Conservation (phyloP, 1,140 invertebrate species). For the Drosophila parabipectinata region DNA sequence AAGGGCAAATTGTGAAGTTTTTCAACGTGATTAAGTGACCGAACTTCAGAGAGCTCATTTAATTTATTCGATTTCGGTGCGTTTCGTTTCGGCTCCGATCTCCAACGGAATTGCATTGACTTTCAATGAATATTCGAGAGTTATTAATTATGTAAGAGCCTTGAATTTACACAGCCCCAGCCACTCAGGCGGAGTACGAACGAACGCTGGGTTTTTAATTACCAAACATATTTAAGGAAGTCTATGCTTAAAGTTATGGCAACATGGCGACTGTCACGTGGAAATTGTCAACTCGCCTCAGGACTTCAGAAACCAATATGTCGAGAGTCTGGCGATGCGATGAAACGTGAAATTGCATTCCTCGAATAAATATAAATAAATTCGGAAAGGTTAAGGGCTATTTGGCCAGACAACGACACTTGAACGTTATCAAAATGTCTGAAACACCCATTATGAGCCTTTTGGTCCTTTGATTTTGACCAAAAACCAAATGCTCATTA, state of each 20-base stretch:
- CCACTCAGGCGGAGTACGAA: conserved; percentile 11
- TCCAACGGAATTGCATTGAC: conserved; percentile 35
- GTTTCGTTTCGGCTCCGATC: conserved; percentile 4
- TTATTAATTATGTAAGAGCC: conserved; percentile 49
- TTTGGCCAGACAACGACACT: conserved; percentile 42
- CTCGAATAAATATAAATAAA: conserved; percentile 3
- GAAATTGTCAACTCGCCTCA: conserved; percentile 13
- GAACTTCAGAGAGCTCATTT: conserved; percentile 41
- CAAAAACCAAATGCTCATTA: conserved; percentile 19
- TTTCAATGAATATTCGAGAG: conserved; percentile 68
- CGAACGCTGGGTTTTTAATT: conserved; percentile 31
- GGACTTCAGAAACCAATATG: conserved; percentile 9
- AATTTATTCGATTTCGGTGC: conserved; percentile 52
- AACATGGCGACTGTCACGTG: not conserved
- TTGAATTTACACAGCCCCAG: conserved; percentile 22
- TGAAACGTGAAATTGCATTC: conserved; percentile 57
- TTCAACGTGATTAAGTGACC: conserved; percentile 67
- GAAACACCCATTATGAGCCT: not conserved
- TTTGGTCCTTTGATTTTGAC: not conserved
- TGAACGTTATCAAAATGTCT: conserved; percentile 20
- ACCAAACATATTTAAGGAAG: conserved; percentile 22
- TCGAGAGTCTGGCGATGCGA: conserved; percentile 36
- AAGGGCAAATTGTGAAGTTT: conserved; percentile 7
- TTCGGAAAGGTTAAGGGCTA: conserved; percentile 8
- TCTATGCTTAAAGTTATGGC: conserved; percentile 10